Evolutionary conservation across 2,113 vertebrate genomes (phyloP).

Genomic region (Vanacampus margaritifer): DNA sequence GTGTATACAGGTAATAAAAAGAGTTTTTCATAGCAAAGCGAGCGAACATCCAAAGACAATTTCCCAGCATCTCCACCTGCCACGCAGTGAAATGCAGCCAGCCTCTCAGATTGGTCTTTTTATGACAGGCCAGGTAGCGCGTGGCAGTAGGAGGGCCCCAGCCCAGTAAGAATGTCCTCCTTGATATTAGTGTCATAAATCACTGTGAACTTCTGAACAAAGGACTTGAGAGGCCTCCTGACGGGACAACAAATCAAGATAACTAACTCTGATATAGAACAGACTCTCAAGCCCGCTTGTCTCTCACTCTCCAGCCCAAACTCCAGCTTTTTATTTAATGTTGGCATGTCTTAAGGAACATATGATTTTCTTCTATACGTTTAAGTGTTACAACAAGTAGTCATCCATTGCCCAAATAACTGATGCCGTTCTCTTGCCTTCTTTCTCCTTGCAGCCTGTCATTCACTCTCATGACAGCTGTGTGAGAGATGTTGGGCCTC

Average conservation of each 20-base stretch:
- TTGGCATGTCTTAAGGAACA: constrained; percentile 10
- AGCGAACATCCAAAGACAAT: constrained; percentile 48
- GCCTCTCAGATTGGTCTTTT: constrained; percentile 60
- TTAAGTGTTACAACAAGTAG: background rate
- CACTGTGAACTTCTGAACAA: constrained; percentile 55
- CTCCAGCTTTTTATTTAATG: constrained; percentile 6
- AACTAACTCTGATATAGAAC: constrained; percentile 43
- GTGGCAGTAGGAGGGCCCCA: constrained; percentile 21
- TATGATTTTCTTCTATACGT: constrained; percentile 13
- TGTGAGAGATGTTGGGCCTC: constrained; percentile 15
- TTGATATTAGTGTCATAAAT: constrained; percentile 70
- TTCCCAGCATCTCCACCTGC: constrained; percentile 50
- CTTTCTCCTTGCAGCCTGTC: constrained; percentile 19
- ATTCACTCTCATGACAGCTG: background rate
- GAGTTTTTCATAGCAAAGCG: constrained; percentile 33
- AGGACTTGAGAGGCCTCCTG: constrained; percentile 41
- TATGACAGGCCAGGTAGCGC: constrained; percentile 54
- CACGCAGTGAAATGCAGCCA: constrained; percentile 50
- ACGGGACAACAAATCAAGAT: constrained; percentile 55
- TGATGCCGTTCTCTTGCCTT: constrained; percentile 11
- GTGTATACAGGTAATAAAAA: constrained; percentile 31
- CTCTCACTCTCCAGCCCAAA: background rate
- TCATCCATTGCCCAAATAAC: no score
- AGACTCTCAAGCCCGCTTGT: background rate
- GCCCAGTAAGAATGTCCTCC: constrained; percentile 56